Percentiles rank a stretch among this genome's conserved stretches.
phyloP scores from a whole-genome alignment of 2,113 vertebrate species.

The Seriola quinqueradiata region DNA sequence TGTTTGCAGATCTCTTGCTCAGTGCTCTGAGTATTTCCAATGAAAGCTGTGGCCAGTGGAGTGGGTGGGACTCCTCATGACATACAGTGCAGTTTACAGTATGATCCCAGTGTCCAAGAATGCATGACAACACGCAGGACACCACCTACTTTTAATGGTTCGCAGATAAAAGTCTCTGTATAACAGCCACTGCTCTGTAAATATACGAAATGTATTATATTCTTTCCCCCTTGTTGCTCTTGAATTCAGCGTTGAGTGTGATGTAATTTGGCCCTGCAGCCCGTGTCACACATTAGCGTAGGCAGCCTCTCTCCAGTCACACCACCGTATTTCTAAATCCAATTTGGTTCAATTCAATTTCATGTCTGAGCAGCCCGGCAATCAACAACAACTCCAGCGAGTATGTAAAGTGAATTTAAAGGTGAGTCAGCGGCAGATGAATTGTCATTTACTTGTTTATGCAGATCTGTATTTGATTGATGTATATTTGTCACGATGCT shows the following conservation, averaged over 20 bases:
- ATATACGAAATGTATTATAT: not conserved
- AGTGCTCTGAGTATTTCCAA: not conserved
- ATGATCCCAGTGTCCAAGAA: constrained; percentile 70
- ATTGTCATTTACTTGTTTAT: no score
- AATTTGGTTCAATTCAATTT: constrained; percentile 34
- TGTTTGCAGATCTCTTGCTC: not conserved
- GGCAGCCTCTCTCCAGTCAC: constrained; percentile 9
- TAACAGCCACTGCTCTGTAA: not conserved
- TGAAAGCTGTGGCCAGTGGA: not conserved
- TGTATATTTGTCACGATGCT: not conserved
- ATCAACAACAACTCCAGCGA: not conserved
- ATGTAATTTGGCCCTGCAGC: not conserved
- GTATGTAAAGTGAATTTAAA: not conserved
- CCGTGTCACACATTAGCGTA: constrained; percentile 20
- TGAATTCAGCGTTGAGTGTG: not conserved
- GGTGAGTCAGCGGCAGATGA: not conserved
- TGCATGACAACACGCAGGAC: constrained; percentile 62
- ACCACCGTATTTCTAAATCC: constrained; percentile 12
- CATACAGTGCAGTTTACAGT: not conserved
- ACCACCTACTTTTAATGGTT: constrained; percentile 46
- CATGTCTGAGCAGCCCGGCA: constrained; percentile 4
- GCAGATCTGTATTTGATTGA: not conserved
- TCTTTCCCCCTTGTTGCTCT: not conserved
- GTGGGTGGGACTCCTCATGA: constrained; percentile 41
- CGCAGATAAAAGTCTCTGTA: not conserved